Evolutionary conservation across 2,888 invertebrate genomes (phyloP), one percentile per base, ranked within the genome.

Genomic region (Euphydryas editha): DNA sequence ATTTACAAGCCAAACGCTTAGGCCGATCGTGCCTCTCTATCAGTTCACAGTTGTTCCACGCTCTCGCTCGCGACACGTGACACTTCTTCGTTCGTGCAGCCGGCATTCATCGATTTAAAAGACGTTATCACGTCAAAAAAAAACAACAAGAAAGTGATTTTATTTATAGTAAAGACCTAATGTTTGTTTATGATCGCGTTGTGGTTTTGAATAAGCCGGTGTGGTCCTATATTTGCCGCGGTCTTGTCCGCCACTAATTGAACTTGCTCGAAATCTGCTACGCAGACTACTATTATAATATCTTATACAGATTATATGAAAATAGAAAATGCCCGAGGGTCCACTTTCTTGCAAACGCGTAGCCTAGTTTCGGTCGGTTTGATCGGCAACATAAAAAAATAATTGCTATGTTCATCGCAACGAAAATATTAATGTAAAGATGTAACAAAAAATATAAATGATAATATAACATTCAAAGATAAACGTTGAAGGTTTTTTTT

Each of bases 291-390:
- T 87, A 88, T 89, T 85, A 88, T 85, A 85, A 87, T 87, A 85
- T 82, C 81, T 60, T 80, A 81, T 81, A 78, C 80, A 86, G 85
- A 87, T 90, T 89, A 84, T 82, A 86, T 76, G 83, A 87, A 90
- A 89, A 90, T 88, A 87, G 89, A 88, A 89, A 90, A 87, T 84
- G 81, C 84, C 84, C 76, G 83, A 86, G 87, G 87, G 89, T 85
- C 82, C 83, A 83, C 89, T 90, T 90, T 90, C 90, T 87, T 88
- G 76, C 76, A 66, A 80, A 80, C 72, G 75, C 72, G 75, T 70
- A 85, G 81, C 84, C 86, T 77, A 85, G 82, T 82, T 88, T 77
- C 73, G 69, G 78, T 73, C 78, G 75, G 77, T 74, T 84, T 83
- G 84, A 82, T 78, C 74, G 75, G 74, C 76, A 73, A 69, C 75